Evolutionary conservation across 2,888 invertebrate species (phyloP).

Genomic region (Belgica antarctica): DNA sequence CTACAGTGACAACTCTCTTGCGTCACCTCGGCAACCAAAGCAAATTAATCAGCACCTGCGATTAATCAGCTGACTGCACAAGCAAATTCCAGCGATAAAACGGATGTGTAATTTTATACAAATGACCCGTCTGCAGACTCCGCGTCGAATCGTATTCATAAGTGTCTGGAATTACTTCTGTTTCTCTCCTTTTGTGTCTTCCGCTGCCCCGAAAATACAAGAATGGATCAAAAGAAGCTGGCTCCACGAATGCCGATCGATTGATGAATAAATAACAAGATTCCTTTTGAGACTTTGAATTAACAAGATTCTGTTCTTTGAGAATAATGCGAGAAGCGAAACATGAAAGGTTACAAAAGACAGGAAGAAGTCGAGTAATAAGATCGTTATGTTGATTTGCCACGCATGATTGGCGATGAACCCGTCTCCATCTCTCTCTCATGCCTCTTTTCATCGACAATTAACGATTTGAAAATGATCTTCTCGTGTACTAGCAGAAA

Average conservation of each 20-base stretch:
- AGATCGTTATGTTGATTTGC: slow-evolving; percentile 41
- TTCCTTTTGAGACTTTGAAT: slow-evolving; percentile 39
- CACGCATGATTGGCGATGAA: slow-evolving; percentile 26
- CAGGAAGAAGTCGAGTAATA: slow-evolving; percentile 42
- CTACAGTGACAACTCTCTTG: too few relatives aligned
- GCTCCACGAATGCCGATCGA: slow-evolving; percentile 16
- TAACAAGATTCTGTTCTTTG: slow-evolving; percentile 29
- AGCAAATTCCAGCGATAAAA: neutral
- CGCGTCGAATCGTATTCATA: slow-evolving; percentile 39
- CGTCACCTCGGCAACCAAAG: too few relatives aligned
- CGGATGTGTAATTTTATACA: slow-evolving; percentile 20
- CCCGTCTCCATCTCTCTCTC: too few relatives aligned
- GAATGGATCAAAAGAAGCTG: slow-evolving; percentile 20
- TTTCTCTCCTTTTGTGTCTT: slow-evolving; percentile 12
- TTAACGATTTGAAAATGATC: slow-evolving; percentile 22
- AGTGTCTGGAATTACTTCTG: slow-evolving; percentile 31
- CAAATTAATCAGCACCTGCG: too few relatives aligned
- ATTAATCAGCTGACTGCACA: neutral
- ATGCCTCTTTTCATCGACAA: neutral
- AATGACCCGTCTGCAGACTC: slow-evolving; percentile 39
- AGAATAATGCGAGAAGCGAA: neutral
- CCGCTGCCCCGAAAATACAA: too few relatives aligned
- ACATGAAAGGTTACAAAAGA: neutral
- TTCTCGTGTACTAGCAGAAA: slow-evolving; percentile 8
- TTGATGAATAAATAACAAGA: slow-evolving; percentile 44